Conservation (phyloP, 2,888 invertebrate species). For the Eupelmus urozonus region DNA sequence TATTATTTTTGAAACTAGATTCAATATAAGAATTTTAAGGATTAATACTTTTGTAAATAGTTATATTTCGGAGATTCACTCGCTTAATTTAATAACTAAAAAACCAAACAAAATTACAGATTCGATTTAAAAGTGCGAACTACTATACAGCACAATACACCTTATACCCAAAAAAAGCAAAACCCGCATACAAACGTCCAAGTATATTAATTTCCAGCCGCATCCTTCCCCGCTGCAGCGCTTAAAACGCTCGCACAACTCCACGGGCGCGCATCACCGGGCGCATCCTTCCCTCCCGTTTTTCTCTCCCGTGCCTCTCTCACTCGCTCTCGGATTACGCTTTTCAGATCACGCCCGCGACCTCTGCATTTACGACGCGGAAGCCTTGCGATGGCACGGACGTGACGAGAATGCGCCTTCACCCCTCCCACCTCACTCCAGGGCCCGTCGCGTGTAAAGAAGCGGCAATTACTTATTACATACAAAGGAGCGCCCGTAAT, state of each 20-base stretch:
- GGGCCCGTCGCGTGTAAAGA: constrained; percentile 49
- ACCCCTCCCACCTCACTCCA: neutral
- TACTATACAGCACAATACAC: too few relatives aligned
- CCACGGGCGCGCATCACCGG: neutral
- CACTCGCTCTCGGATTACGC: constrained; percentile 50
- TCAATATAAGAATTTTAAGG: too few relatives aligned
- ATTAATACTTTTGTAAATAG: too few relatives aligned
- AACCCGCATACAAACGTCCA: too few relatives aligned
- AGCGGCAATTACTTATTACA: constrained; percentile 59
- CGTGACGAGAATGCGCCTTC: constrained; percentile 52
- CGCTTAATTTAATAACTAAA: too few relatives aligned
- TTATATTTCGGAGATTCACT: too few relatives aligned
- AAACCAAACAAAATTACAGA: too few relatives aligned
- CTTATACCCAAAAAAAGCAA: too few relatives aligned
- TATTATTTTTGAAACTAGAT: too few relatives aligned
- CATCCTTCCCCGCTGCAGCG: constrained; percentile 46
- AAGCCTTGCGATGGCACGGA: constrained; percentile 54
- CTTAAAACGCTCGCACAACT: constrained; percentile 54
- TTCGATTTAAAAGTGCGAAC: too few relatives aligned
- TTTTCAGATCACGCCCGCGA: constrained; percentile 59
- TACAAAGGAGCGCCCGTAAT: constrained; percentile 60
- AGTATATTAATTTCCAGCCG: too few relatives aligned
- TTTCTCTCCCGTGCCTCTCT: constrained; percentile 15
- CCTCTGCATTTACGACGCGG: constrained; percentile 59
- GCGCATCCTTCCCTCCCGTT: too few relatives aligned